phyloP scores from a whole-genome alignment of 1,140 invertebrate species.

The Drosophila yakuba region DNA sequence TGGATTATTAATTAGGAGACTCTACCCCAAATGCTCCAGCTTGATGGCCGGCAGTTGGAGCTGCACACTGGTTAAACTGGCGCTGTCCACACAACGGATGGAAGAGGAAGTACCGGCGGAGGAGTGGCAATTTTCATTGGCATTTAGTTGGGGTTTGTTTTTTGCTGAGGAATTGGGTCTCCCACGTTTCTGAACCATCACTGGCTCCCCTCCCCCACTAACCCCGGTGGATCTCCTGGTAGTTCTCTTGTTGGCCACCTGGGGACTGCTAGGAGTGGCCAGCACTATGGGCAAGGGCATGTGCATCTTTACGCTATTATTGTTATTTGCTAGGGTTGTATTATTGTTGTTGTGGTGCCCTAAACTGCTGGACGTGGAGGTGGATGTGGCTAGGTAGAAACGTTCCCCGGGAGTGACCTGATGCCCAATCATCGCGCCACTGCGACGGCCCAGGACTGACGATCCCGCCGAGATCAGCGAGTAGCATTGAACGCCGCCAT shows the following conservation, averaged over 20 bases:
- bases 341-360: constrained; percentile 36
- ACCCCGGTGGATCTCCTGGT: constrained; percentile 21
- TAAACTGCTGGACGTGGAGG: constrained; percentile 1
- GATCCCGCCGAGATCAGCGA: constrained; percentile 43
- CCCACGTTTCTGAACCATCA: constrained; percentile 9
- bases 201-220: neutral
- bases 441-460: constrained; percentile 23
- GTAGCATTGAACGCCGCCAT: constrained; percentile 24
- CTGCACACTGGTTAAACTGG: constrained; percentile 53
- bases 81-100: constrained; percentile 64
- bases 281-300: constrained; percentile 57
- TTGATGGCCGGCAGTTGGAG: constrained; percentile 65
- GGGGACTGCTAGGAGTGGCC: constrained; percentile 22
- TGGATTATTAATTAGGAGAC: neutral
- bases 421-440: constrained; percentile 15
- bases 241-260: constrained; percentile 16
- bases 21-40: constrained; percentile 59
- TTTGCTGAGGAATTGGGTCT: constrained; percentile 1
- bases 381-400: constrained; percentile 36
- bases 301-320: constrained; percentile 56
- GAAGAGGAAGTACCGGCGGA: constrained; percentile 30
- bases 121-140: constrained; percentile 2
- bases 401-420: constrained; percentile 42
- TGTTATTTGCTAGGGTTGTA: constrained; percentile 48
- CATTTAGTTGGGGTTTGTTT: neutral